A percentile compares a stretch with the other conserved stretches of the same genome.
Evolutionary conservation across 2,888 invertebrate genomes (phyloP).

Genomic region (Synergus laeviventris): DNA sequence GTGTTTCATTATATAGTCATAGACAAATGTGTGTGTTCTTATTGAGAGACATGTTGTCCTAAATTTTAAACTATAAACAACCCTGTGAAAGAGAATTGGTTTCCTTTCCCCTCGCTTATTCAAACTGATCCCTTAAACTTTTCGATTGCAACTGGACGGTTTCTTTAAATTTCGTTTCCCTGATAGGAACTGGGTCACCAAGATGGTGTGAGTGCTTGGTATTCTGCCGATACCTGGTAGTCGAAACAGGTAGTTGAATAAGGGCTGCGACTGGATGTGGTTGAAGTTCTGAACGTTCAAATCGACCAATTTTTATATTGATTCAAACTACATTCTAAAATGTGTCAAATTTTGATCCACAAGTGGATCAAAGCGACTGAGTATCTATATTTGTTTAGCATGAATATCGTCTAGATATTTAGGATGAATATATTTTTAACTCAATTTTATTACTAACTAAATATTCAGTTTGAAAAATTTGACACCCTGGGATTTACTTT

Average conservation of each 20-base stretch:
- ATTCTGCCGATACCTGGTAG: constrained; percentile 21
- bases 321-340: too few species aligned
- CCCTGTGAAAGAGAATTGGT: constrained; percentile 63
- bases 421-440: too few species aligned
- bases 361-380: too few species aligned
- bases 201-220: not conserved
- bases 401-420: too few species aligned
- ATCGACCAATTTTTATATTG: too few species aligned
- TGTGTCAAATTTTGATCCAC: too few species aligned
- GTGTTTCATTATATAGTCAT: not conserved
- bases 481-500: too few species aligned
- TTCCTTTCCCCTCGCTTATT: constrained; percentile 52
- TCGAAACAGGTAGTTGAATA: constrained; percentile 21
- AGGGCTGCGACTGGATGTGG: not conserved
- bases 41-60: constrained; percentile 62
- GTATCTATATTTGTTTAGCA: too few species aligned
- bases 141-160: constrained; percentile 52
- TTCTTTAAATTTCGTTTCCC: constrained; percentile 50
- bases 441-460: too few species aligned
- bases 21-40: not conserved
- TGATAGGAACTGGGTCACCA: constrained; percentile 52
- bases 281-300: not conserved
- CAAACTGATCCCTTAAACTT: constrained; percentile 51
- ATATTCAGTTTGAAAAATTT: too few species aligned
- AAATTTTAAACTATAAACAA: constrained; percentile 73